A percentile compares a stretch with the other conserved stretches of the same genome.
Conservation (phyloP, 2,113 vertebrate genomes). For the Myiozetetes cayanensis region DNA sequence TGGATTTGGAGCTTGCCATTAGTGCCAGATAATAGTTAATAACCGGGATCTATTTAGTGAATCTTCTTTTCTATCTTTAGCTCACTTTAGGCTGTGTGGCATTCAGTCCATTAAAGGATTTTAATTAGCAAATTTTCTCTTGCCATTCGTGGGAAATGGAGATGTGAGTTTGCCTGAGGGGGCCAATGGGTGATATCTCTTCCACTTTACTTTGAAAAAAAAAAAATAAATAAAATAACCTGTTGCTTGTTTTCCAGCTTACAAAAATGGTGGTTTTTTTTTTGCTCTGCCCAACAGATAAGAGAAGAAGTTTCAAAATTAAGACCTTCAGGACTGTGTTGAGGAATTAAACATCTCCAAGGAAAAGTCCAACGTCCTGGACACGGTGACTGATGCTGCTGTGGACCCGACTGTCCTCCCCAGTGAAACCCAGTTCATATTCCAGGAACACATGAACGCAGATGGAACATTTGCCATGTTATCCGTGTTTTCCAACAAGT, state of each 20-base stretch:
- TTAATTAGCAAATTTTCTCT: neutral
- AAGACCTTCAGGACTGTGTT: conserved; percentile 8
- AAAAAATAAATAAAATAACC: neutral
- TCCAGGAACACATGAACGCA: neutral
- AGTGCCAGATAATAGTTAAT: neutral
- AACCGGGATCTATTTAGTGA: neutral
- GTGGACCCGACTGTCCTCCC: neutral
- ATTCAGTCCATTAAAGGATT: neutral
- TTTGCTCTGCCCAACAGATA: conserved; percentile 67
- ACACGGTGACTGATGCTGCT: neutral
- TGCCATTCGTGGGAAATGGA: neutral
- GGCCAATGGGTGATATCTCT: neutral
- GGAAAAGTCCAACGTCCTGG: neutral
- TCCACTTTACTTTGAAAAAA: neutral
- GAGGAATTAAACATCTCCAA: conserved; percentile 3
- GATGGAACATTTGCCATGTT: neutral
- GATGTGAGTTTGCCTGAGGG: neutral
- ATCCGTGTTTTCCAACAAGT: conserved; percentile 20
- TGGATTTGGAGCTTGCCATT: neutral
- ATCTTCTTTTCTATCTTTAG: neutral
- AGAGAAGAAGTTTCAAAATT: conserved; percentile 33
- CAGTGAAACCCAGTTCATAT: neutral
- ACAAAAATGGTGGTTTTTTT: conserved; percentile 15
- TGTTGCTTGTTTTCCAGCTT: neutral
- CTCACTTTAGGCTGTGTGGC: neutral